phyloP scores from a whole-genome alignment of 1,140 invertebrate genomes.

The Akabosia matsudoensis region DNA sequence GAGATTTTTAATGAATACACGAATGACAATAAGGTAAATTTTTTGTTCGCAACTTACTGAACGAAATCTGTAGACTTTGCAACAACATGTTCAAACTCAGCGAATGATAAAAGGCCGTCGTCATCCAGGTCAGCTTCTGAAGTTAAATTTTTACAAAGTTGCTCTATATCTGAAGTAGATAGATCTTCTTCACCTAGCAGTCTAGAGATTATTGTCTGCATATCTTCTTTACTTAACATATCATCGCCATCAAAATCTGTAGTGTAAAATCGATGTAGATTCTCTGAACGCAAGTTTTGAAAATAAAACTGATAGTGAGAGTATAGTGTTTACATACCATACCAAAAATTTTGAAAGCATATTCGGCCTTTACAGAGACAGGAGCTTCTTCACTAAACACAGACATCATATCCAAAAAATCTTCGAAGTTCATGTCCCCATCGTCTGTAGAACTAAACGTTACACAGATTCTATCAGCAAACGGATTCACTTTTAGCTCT shows the following conservation, averaged over 20 bases:
- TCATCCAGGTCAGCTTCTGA: slow-evolving; percentile 91
- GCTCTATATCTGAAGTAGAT: slow-evolving; percentile 67
- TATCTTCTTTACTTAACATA: slow-evolving; percentile 54
- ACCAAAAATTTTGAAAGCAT: slow-evolving; percentile 95
- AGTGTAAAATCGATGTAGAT: background rate
- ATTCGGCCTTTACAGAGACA: slow-evolving; percentile 85
- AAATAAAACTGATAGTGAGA: background rate
- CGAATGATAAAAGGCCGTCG: slow-evolving; percentile 84
- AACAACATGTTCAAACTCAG: slow-evolving; percentile 94
- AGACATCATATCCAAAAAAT: slow-evolving; percentile 95
- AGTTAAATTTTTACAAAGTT: slow-evolving; percentile 66
- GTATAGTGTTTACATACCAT: slow-evolving; percentile 40
- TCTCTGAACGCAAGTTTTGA: background rate
- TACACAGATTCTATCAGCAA: slow-evolving; percentile 83
- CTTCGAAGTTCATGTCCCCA: slow-evolving; percentile 90
- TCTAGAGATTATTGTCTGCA: slow-evolving; percentile 53
- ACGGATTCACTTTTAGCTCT: slow-evolving; percentile 78
- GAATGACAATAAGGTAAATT: background rate
- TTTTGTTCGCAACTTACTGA: slow-evolving; percentile 61
- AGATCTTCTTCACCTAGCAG: slow-evolving; percentile 58
- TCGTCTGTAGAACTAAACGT: slow-evolving; percentile 87
- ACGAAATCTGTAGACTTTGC: slow-evolving; percentile 88
- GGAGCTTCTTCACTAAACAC: slow-evolving; percentile 90
- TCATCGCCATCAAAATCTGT: slow-evolving; percentile 89
- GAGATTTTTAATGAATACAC: no score